Base-by-base conservation (phyloP, 2,888 invertebrate genomes). In the Campoplex nolae region DNA sequence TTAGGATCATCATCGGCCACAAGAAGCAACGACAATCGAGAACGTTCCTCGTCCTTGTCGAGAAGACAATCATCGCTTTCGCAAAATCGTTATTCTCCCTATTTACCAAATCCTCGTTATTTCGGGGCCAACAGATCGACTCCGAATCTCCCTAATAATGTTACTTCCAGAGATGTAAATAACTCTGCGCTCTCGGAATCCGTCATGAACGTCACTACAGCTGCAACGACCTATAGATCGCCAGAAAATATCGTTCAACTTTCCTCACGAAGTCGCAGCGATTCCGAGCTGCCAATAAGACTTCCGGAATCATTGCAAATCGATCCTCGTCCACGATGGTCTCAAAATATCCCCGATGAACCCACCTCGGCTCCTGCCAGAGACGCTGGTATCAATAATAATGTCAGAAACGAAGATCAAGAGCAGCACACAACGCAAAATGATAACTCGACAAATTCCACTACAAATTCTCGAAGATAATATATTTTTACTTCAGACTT, bases 31-130 rank as follows among this genome's bases (percentile, higher is more conserved):
- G 9, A 28, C 35, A 35, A 51, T 48, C 42, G 35, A 35, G 56
- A 76, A 32, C 76, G 76, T 48, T 71, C 70, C 11, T 73, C 23
- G 28, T 35, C 45, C 9, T 32, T 45, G 11, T 71, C 77, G 0
- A 82, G 87, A 74, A 62, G 83, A 71, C 84, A 80, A 76, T 79
- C 85, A 54, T 84, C 87, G 11, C 70, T 90, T 1, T 83, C 86
- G 28, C 91, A 90, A 28, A 90, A 89, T 76, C 85, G 92, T 42
- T 89, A 91, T 73, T 81, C 89, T 2, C 92, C 93, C 11, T 92
- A 92, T 83, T 38, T 87, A 8, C 76, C 89, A 56, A 89, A 89
- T 85, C 65, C 80, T 28, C 77, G 77, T n/a, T 65, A 88, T 42
- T 73, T 83, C 35, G 88, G 80, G 0, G 68, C 68, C 18, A 83